A percentile compares a stretch with the other conserved stretches of the same genome.
Evolutionary conservation across 2,888 invertebrate genomes (phyloP).

Genomic region (Acleris literana): DNA sequence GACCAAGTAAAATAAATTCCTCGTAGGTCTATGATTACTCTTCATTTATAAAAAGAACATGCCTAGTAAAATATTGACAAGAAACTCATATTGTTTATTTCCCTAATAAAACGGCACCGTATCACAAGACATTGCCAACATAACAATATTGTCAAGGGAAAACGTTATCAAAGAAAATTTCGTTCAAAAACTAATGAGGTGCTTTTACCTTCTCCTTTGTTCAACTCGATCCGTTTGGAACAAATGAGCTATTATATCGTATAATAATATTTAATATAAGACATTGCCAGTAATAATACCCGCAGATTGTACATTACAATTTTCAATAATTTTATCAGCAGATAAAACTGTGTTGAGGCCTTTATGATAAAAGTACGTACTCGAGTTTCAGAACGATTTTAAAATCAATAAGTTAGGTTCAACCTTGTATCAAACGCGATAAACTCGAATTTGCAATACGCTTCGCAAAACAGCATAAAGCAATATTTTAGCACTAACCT

Average conservation of each 20-base stretch:
- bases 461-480: conserved; percentile 45
- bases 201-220: conserved; percentile 42
- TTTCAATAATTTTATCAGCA: conserved; percentile 11
- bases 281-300: conserved; percentile 7
- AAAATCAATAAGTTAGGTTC: conserved; percentile 38
- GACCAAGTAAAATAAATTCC: too few relatives aligned
- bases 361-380: conserved; percentile 39
- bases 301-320: conserved; percentile 1
- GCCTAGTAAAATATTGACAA: too few relatives aligned
- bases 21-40: too few relatives aligned
- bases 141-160: conserved; percentile 23
- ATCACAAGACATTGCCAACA: background rate
- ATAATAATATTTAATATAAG: conserved; percentile 23
- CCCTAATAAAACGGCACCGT: background rate
- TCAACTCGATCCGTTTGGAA: conserved; percentile 44
- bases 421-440: conserved; percentile 40
- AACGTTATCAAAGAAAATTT: conserved; percentile 24
- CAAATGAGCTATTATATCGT: conserved; percentile 32
- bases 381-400: conserved; percentile 51
- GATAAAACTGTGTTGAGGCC: background rate
- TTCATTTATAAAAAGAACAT: too few relatives aligned
- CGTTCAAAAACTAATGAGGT: conserved; percentile 29
- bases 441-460: conserved; percentile 49
- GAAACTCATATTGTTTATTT: background rate
- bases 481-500: conserved; percentile 54